Base-by-base conservation (phyloP, 2,888 invertebrate genomes). In the Lithophane socia region DNA sequence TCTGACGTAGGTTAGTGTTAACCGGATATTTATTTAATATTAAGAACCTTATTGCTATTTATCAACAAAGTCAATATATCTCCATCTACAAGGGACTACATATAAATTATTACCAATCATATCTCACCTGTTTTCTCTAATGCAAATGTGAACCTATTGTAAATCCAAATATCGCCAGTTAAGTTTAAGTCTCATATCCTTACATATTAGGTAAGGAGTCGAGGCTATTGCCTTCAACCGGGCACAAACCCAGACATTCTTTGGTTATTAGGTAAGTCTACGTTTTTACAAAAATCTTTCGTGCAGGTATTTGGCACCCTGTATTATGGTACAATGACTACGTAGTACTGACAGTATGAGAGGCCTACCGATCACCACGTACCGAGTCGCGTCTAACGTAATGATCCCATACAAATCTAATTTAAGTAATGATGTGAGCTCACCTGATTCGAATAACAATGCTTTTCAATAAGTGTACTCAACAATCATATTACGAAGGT, bases 381-480 rank as follows among this genome's bases (percentile, higher is more conserved):
- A 69, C 24, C 54, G 49, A 65, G 49, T 24, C n/a, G 61, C 52
- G 24, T 47, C 58, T 68, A 71, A 64, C 47, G 37, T 79, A 75
- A 82, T 79, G 83, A 75, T 79, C 68, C 75, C 18, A 82, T 85
- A 79, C 74, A 78, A 82, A 79, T 78, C 75, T 75, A 75, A 78
- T 64, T 64, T 73, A 72, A 73, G 84, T 81, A 84, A 66, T 85
- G 85, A 75, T 73, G 65, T 70, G 67, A 77, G 52, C 24, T 56
- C 56, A 64, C 75, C 58, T 82, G 79, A 67, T 69, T 44, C 58
- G 84, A 82, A 85, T 85, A 69, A 74, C 65, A 84, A 82, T 85
- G 68, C 47, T 49, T 63, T 75, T 58, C 56, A 66, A 82, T 73
- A 68, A 61, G 42, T 52, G 18, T 64, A 37, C 71, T 63, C 12